phyloP scores from a whole-genome alignment of 2,888 invertebrate genomes.

The Plebejus anna region DNA sequence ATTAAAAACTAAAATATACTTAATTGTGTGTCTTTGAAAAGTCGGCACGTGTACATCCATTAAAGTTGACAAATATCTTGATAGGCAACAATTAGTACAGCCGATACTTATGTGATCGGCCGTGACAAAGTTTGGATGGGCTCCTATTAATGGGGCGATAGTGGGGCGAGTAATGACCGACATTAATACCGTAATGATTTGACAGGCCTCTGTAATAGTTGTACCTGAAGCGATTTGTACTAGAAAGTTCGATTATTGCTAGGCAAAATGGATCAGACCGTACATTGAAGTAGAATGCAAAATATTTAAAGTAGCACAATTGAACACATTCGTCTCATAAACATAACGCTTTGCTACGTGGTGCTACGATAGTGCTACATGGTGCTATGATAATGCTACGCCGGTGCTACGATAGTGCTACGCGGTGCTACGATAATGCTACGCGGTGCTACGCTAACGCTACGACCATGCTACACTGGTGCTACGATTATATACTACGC shows the following conservation, averaged over 20 bases:
- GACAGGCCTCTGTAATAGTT: slow-evolving; percentile 21
- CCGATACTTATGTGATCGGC: slow-evolving; percentile 7
- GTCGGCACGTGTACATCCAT: not conserved
- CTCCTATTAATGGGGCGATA: slow-evolving; percentile 22
- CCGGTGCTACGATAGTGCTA: too few species aligned
- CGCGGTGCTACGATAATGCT: too few species aligned
- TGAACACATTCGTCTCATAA: too few species aligned
- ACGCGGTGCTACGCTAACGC: too few species aligned
- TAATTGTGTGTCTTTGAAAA: not conserved
- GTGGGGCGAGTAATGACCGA: slow-evolving; percentile 16
- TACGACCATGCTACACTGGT: too few species aligned
- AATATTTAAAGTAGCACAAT: too few species aligned
- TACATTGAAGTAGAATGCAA: too few species aligned
- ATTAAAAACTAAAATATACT: too few species aligned
- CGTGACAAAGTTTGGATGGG: slow-evolving; percentile 26
- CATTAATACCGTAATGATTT: slow-evolving; percentile 26
- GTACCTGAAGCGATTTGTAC: slow-evolving; percentile 1
- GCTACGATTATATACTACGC: too few species aligned
- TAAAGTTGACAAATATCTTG: not conserved
- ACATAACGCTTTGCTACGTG: too few species aligned
- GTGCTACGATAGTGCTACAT: too few species aligned
- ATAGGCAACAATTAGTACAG: not conserved
- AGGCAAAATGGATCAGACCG: not conserved
- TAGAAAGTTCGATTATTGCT: not conserved
- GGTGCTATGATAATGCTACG: too few species aligned